Evolutionary conservation across 2,888 invertebrate species (phyloP).

Genomic region (Leptarthrus brevirostris): DNA sequence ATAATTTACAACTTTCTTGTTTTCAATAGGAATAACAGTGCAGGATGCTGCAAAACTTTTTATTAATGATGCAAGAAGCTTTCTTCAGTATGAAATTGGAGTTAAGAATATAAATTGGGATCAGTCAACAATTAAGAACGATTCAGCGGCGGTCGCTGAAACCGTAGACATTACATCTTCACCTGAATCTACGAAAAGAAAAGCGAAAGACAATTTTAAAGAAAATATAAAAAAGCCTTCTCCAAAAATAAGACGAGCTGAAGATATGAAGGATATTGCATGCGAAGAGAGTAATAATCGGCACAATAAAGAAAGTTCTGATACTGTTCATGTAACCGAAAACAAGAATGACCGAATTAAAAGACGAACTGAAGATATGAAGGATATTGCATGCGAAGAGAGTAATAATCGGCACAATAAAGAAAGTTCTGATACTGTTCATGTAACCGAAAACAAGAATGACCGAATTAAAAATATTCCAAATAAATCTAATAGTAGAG

Average conservation of each 20-base stretch:
- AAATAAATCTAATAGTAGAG: too few species aligned
- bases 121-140: constrained; percentile 48
- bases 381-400: background rate
- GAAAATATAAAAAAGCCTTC: background rate
- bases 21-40: constrained; percentile 71
- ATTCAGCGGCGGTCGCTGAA: too few species aligned
- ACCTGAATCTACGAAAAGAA: too few species aligned
- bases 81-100: constrained; percentile 79
- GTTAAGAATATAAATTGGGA: constrained; percentile 78
- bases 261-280: background rate
- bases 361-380: background rate
- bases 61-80: constrained; percentile 80
- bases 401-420: too few species aligned
- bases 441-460: background rate
- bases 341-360: background rate
- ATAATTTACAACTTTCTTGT: too few species aligned
- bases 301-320: too few species aligned
- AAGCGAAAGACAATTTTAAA: background rate
- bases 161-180: too few species aligned
- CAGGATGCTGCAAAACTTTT: constrained; percentile 83
- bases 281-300: too few species aligned
- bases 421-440: background rate
- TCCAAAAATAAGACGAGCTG: background rate
- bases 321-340: background rate
- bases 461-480: background rate